Evolutionary conservation across 2,888 invertebrate genomes (phyloP), one percentile per base, ranked within the genome.

Genomic region (Drosophila nr. perissopoda): DNA sequence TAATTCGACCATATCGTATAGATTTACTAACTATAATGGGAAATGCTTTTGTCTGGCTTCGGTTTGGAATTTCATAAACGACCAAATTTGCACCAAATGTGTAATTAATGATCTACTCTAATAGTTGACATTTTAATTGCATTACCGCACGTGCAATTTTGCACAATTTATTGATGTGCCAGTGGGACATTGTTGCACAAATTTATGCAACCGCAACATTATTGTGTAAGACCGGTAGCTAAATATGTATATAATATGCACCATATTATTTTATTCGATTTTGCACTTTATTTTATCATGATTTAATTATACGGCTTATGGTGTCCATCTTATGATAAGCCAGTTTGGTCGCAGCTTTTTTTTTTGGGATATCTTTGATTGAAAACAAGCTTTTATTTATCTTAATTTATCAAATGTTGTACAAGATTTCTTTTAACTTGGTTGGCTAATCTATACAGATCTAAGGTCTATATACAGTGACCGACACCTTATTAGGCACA

Each of bases 121-220:
- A 68, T 71, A 79, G 65, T 72, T 89, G 86, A 83, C 77, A 70
- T 71, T 76, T 85, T 85, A 89, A 90, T 87, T 88, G 74, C 77
- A 83, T 74, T 76, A 58, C 65, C 70, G 58, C 81, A 75, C 54
- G 36, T 62, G 59, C 73, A 77, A 70, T 54, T 66, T 63, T 65
- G 52, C 40, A n/a, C 53, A 71, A 85, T 70, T 74, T 82, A 75
- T 79, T 86, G 68, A 74, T 74, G 36, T 60, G 61, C 58, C 79
- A 76, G 74, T 76, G 62, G 66, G 61, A 68, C 36, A 65, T 27
- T 40, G n/a, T 42, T 56, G 29, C n/a, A 11, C 10, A 29, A 34
- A 51, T 49, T 70, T 34, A 38, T n/a, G 27, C 33, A 29, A 13
- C 36, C 56, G 34, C 38, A 60, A 27, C 21, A 49, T 7, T 16